phyloP scores from a whole-genome alignment of 2,113 vertebrate species.

The Myrmecophaga tridactyla region DNA sequence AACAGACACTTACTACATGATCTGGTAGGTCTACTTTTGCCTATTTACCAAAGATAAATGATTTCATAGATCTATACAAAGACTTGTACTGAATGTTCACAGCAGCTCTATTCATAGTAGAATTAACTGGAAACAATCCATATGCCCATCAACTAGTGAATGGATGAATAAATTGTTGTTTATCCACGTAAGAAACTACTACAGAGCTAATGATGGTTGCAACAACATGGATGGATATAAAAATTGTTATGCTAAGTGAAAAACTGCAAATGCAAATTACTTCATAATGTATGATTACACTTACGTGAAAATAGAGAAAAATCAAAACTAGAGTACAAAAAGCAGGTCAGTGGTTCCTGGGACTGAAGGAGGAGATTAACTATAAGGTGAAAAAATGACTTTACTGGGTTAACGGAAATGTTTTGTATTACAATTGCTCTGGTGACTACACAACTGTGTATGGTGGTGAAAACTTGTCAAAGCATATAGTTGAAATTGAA shows the following conservation, averaged over 20 bases:
- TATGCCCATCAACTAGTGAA: neutral
- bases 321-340: neutral
- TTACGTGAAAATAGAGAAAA: neutral
- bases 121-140: neutral
- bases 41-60: neutral
- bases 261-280: neutral
- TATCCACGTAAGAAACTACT: neutral
- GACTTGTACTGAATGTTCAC: neutral
- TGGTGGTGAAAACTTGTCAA: neutral
- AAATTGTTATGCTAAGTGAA: neutral
- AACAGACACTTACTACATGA: neutral
- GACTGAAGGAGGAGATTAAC: neutral
- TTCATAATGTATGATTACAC: neutral
- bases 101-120: neutral
- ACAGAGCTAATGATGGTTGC: neutral
- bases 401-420: neutral
- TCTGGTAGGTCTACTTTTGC: neutral
- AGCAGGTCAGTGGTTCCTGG: neutral
- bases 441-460: neutral
- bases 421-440: neutral
- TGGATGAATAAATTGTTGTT: neutral
- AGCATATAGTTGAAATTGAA: neutral
- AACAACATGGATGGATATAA: neutral
- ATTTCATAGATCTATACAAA: neutral
- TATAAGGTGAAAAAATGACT: neutral